Evolutionary conservation across 1,140 invertebrate genomes (phyloP), one percentile per base, ranked within the genome.

Genomic region (Macrobrachium nipponense): DNA sequence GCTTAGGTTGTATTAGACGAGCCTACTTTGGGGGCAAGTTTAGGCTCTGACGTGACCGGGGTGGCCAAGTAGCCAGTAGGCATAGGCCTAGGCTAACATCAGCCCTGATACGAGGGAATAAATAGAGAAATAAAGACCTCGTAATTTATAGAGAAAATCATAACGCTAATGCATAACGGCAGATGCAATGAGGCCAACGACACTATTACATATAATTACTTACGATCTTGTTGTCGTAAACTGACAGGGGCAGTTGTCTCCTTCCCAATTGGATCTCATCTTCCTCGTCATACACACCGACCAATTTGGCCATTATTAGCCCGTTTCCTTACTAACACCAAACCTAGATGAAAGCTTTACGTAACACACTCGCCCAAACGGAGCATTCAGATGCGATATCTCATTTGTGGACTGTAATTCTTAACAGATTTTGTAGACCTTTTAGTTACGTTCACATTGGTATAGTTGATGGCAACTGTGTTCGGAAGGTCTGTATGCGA

Each of bases 251-350:
- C 61, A 83, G 82, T 76, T 83, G 82, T 20, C 72, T 64, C 51
- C 82, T 64, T 12, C 72, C 72, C n/a, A 83, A 60, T 59, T 43
- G 20, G 7, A 83, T 36, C 27, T 66, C 72, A 58, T 76, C 82
- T 43, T 83, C 73, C 27, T 83, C 82, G 20, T 76, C 82, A 60
- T 83, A 83, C 75, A 83, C 82, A 83, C 82, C 82, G 12, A 83
- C 73, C 82, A 83, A 66, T 61, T 83, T 83, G 23, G 82, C 82
- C 82, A 83, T 83, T 76, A 64, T 77, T 58, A 64, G 60, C 73
- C 58, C 51, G 17, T 77, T 75, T 77, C 72, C 12, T 18, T 15
- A 43, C 60, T 73, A n/a, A 23, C 62, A 62, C 62, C 11, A 17
- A 18, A 68, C 51, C 36, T 44, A 23, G 44, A 36, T 18, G 43